Percentiles rank a stretch among this genome's conserved stretches.
Conservation (phyloP, 30 jellyfish, hydroid and myxozoan genomes). For the Aurelia aurita region DNA sequence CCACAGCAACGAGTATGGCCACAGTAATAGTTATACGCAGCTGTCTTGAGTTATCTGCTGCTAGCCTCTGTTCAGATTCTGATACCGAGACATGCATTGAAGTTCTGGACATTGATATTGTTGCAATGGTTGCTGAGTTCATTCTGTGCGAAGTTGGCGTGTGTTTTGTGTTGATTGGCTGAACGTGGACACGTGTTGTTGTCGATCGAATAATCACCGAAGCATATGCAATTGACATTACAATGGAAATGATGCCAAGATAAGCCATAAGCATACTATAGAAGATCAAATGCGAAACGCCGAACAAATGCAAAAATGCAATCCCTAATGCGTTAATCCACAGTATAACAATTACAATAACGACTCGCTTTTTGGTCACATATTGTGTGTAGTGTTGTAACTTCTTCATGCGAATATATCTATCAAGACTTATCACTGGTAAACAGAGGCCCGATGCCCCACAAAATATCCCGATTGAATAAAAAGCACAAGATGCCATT, state of each 20-base stretch:
- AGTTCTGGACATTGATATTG: not conserved
- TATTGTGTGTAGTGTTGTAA: constrained; percentile 47
- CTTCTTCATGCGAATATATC: constrained; percentile 66
- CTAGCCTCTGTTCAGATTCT: not conserved
- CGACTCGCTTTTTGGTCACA: constrained; percentile 51
- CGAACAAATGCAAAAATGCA: constrained; percentile 50
- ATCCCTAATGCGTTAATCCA: constrained; percentile 44
- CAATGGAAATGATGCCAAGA: constrained; percentile 14
- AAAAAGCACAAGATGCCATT: not conserved
- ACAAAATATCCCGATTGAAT: constrained; percentile 37
- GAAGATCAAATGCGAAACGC: constrained; percentile 30
- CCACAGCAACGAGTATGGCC: constrained; percentile 22
- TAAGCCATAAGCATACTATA: constrained; percentile 30
- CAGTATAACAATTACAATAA: constrained; percentile 20
- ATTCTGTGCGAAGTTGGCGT: not conserved
- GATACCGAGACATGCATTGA: not conserved
- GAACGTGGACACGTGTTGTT: not conserved
- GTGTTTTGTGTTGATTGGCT: not conserved
- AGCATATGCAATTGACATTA: constrained; percentile 37
- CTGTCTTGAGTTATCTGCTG: constrained; percentile 41
- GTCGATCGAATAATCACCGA: constrained; percentile 31
- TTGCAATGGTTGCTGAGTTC: not conserved
- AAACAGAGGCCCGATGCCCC: constrained; percentile 69
- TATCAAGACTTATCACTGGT: constrained; percentile 60
- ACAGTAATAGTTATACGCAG: constrained; percentile 55